These are phyloP conservation scores for Melanotaenia boesemani DNA, from an alignment of 2,797 vertebrate genomes.

Conservation along the genomic window DNA sequence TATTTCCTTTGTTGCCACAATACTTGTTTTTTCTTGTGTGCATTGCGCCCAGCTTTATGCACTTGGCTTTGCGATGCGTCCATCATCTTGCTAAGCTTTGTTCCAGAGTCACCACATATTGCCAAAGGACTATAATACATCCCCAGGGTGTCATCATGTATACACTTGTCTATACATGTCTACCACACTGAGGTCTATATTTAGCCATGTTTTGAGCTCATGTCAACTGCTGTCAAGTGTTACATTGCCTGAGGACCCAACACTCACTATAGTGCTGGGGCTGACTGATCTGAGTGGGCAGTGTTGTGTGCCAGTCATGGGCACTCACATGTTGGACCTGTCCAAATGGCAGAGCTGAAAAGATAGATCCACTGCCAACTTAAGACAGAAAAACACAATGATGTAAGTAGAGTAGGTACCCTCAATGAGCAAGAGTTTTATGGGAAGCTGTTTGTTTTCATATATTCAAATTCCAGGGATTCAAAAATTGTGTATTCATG, in stretches of 20 bases:
- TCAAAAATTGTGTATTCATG: neutral
- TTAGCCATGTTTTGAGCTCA: slow-evolving; percentile 64
- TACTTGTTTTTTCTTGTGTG: neutral
- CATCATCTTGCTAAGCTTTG: slow-evolving; percentile 51
- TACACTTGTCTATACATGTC: slow-evolving; percentile 67
- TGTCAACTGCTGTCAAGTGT: slow-evolving; percentile 78
- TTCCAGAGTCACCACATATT: slow-evolving; percentile 63
- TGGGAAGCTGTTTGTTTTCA: slow-evolving; percentile 6
- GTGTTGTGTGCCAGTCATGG: slow-evolving; percentile 63
- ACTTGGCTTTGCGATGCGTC: slow-evolving; percentile 31
- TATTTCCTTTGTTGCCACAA: neutral
- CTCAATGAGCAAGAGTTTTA: slow-evolving; percentile 53
- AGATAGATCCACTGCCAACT: slow-evolving; percentile 40
- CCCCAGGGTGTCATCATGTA: slow-evolving; percentile 59
- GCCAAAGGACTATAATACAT: slow-evolving; percentile 49
- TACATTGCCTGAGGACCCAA: slow-evolving; percentile 62
- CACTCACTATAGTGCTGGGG: slow-evolving; percentile 60
- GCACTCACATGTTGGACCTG: slow-evolving; percentile 64
- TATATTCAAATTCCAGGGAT: slow-evolving; percentile 44
- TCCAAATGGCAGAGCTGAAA: slow-evolving; percentile 68
- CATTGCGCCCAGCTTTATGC: slow-evolving; percentile 9
- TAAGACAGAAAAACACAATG: slow-evolving; percentile 46
- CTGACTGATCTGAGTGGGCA: slow-evolving; percentile 76
- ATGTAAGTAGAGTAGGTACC: slow-evolving; percentile 25
- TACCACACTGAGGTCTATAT: slow-evolving; percentile 66